Conservation (phyloP, 2,797 vertebrate species). For the Syncerus caffer region DNA sequence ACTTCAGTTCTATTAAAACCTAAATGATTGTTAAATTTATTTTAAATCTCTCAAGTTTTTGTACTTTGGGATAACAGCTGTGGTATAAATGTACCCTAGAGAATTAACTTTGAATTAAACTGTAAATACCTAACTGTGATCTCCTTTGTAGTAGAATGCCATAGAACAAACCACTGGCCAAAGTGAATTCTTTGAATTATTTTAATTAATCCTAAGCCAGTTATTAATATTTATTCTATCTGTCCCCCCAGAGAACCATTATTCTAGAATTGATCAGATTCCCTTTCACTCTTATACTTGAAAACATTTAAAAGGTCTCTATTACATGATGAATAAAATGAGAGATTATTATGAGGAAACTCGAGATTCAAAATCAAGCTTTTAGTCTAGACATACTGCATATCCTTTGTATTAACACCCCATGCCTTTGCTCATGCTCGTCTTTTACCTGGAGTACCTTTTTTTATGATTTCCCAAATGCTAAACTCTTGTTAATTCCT, state of each 20-base stretch:
- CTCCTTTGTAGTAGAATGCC: background rate
- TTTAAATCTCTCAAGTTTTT: background rate
- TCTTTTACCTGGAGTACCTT: background rate
- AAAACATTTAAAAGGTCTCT: background rate
- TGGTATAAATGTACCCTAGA: background rate
- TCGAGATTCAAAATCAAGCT: background rate
- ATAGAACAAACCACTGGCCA: background rate
- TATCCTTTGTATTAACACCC: background rate
- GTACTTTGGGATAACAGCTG: constrained; percentile 40
- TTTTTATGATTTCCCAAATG: background rate
- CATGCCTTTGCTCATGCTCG: background rate
- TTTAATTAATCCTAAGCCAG: background rate
- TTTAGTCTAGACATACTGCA: background rate
- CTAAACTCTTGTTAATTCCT: background rate
- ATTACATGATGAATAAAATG: background rate
- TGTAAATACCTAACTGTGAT: background rate
- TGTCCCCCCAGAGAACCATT: background rate
- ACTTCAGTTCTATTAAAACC: background rate
- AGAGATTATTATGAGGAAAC: background rate
- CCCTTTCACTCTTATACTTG: background rate
- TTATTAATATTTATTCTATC: background rate
- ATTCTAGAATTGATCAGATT: background rate
- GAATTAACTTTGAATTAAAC: background rate
- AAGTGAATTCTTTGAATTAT: background rate
- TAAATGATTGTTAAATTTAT: background rate